Base-by-base conservation (phyloP, 2,113 vertebrate species). In the Hiodon tergisus region DNA sequence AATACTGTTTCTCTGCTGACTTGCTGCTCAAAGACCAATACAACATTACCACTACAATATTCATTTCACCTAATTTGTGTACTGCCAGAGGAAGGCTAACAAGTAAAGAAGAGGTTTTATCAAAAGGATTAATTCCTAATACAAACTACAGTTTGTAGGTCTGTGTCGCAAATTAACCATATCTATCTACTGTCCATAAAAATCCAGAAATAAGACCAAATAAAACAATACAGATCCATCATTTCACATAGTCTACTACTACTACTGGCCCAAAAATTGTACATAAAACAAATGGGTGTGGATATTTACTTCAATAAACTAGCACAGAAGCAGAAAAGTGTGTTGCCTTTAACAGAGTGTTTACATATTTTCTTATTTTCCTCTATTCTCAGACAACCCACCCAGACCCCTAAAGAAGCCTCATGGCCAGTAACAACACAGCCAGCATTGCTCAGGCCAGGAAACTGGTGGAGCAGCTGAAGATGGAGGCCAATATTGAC, bases 401-500 rank as follows among this genome's bases (percentile, higher is more conserved):
- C 71, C 74, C 13, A 3, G 77, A 73, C 31, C 78, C 66, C 79
- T 72, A 78, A 54, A 83, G 17, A 60, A 85, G 74, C 70, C 67
- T 79, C 79, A 99, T 99, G 97, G 96, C 96, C 81, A 97, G 94
- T 90, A 99, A 98, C 91, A 99, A 99, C 87, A 98, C 95, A 6
- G 95, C 97, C 86, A 93, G 93, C 89, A 98, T 99, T 75, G 97
- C 96, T 0, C 96, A 98, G 80, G 96, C 96, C 83, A 94, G 97
- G 85, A 99, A 98, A 89, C 94, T 96, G 93, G 97, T 99, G 87
- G 97, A 99, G 77, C 97, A 99, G 90, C 94, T 99, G 78, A 99
- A 99, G 89, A 98, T 99, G 97, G 97, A 99, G 85, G 96, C 96
- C 86, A 98, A 97, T 86, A 98, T 98, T 0, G 97, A 99, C 85